Conservation (phyloP, 2,113 vertebrate species). For the Seriola rivoliana region DNA sequence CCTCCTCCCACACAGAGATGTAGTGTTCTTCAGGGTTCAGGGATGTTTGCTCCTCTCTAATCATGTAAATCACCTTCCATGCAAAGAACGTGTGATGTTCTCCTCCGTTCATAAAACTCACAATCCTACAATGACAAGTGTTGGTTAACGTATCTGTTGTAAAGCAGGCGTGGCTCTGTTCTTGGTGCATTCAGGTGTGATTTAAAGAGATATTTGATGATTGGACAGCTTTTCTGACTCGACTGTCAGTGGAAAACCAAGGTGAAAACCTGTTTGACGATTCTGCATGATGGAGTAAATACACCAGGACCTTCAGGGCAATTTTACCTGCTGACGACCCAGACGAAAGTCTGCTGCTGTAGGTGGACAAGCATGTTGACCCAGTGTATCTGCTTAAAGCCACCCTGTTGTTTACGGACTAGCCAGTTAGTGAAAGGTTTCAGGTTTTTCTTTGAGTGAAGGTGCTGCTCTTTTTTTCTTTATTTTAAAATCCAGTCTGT, state of each 20-base stretch:
- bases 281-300: not conserved
- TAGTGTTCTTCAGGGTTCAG: not conserved
- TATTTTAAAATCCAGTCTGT: constrained; percentile 1
- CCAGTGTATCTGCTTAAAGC: not conserved
- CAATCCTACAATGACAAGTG: too few species aligned
- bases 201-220: too few species aligned
- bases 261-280: not conserved
- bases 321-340: not conserved
- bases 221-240: not conserved
- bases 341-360: not conserved
- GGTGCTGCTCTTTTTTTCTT: not conserved
- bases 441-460: not conserved
- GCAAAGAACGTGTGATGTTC: too few species aligned
- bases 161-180: too few species aligned
- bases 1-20: not conserved
- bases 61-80: not conserved
- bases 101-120: too few species aligned
- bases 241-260: not conserved
- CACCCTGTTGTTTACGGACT: not conserved
- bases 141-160: too few species aligned
- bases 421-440: not conserved
- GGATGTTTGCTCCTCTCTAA: too few species aligned
- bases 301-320: not conserved
- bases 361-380: not conserved
- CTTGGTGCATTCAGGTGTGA: too few species aligned